These are phyloP conservation scores for Mimas tiliae DNA, from an alignment of 2,888 invertebrate species.

Conservation along the genomic window DNA sequence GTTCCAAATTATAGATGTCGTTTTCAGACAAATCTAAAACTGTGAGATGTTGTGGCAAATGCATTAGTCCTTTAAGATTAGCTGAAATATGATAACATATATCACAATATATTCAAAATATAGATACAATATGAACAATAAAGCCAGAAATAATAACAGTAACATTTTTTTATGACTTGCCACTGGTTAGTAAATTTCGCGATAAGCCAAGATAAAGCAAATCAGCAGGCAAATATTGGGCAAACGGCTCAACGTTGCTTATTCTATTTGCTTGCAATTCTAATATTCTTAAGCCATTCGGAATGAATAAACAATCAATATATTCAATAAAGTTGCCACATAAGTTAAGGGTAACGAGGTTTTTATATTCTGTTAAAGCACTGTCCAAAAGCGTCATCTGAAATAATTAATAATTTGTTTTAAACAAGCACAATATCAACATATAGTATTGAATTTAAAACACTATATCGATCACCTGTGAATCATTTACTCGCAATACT, in stretches of 20 bases:
- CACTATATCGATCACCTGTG: conserved; percentile 48
- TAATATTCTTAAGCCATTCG: conserved; percentile 65
- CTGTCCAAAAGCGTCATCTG: conserved; percentile 80
- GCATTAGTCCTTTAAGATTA: conserved; percentile 45
- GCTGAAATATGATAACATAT: conserved; percentile 49
- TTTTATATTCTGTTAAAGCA: conserved; percentile 60
- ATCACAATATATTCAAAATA: not conserved
- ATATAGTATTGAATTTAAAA: not conserved
- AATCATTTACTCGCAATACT: conserved; percentile 63
- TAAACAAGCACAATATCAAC: not conserved
- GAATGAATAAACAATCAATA: conserved; percentile 64
- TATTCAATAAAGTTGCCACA: conserved; percentile 68
- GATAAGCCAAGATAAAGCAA: conserved; percentile 81
- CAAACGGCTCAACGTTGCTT: conserved; percentile 56
- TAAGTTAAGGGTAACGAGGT: conserved; percentile 73
- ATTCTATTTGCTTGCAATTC: conserved; percentile 82
- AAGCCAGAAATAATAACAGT: not conserved
- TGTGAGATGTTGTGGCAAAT: conserved; percentile 54
- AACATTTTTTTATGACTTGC: conserved; percentile 42
- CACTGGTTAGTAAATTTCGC: conserved; percentile 70
- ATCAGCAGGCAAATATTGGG: conserved; percentile 59
- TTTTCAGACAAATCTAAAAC: conserved; percentile 84
- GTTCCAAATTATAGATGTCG: conserved; percentile 81
- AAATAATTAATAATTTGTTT: conserved; percentile 32
- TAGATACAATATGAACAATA: not conserved